Evolutionary conservation across 2,113 vertebrate genomes (phyloP), one percentile per base, ranked within the genome.

Genomic region (Limnothrissa miodon): DNA sequence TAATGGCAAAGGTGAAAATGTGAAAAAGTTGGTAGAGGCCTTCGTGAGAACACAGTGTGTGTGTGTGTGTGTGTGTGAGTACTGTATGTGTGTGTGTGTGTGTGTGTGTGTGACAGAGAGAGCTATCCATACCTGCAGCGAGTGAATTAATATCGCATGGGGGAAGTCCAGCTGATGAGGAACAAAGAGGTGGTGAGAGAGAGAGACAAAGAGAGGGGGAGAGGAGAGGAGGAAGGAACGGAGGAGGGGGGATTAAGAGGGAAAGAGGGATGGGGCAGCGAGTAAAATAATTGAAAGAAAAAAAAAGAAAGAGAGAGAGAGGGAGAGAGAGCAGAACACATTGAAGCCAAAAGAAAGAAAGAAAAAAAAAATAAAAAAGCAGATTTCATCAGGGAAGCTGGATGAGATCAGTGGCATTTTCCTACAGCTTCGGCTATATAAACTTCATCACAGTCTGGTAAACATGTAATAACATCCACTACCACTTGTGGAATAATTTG

Each of bases 91-190:
- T 59, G 59, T 66, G 25, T 66, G 59, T 33, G 59, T 13, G 7
- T 23, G 51, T 23, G 19, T 53, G 48, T 53, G 48, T 45, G 82
- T 78, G 42, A 83, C 84, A 85, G 62, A 86, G 84, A 83, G 51
- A 89, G 85, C 81, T 82, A 84, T 91, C 91, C 97, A 89, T 99
- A 98, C 97, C 98, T 98, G 96, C 92, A 93, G 96, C 94, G 94
- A 98, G 92, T 92, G 97, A 96, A 94, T 98, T 97, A 94, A 97
- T 96, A 94, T 98, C 97, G 94, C 97, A 97, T 95, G 98, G 94
- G 89, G 95, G 94, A 87, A 94, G 96, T 93, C 96, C 97, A 90
- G 93, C 93, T 95, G 95, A 89, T 90, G 94, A 85, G 66, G 66
- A 11, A 36, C 33, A 33, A 36, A 74, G 66, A 74, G 62, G 13